Base-by-base conservation (phyloP, 2,888 invertebrate genomes). In the Oscheius sp. region DNA sequence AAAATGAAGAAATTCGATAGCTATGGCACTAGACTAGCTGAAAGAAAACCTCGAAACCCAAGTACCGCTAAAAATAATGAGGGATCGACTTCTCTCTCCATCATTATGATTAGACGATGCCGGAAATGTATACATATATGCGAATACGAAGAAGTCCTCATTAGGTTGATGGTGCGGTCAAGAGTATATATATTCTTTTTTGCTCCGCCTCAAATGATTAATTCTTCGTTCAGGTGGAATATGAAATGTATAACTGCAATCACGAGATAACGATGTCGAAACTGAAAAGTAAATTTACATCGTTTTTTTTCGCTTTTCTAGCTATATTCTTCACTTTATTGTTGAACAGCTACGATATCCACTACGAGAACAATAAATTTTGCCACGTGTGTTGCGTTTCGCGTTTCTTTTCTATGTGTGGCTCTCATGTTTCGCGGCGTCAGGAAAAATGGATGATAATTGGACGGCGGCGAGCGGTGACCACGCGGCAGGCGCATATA, bases 1-100 rank as follows among this genome's bases (percentile, higher is more conserved):
- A 59, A 59, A 59, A 59, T 59, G 59, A 59, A 59, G 59, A 59
- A 59, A 59, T 59, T 59, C 59, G 59, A 59, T 59, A 59, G 59
- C 59, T 20, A 59, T 24, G 26, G 59, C 59, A 59, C 59, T 59
- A 59, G 59, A 44, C 59, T 41, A 44, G 44, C 59, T 44, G 59
- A 59, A 59, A 59, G 59, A 59, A 59, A 59, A 59, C 59, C 59
- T 44, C 44, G 59, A 59, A 59, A 59, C 59, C 59, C 59, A 59
- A 59, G 44, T 59, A 59, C 44, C 44, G 59, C 54, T 54, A 54
- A 33, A 54, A 54, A 54, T 54, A 54, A 36, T n/a, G 17, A 26
- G 22, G 22, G n/a, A n/a, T n/a, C n/a, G n/a, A n/a, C n/a, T n/a
- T n/a, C n/a, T n/a, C n/a, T n/a, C n/a, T n/a, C n/a, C n/a, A n/a